Evolutionary conservation across 2,113 vertebrate species (phyloP), one percentile per base, ranked within the genome.

Genomic region (Ciconia maguari): DNA sequence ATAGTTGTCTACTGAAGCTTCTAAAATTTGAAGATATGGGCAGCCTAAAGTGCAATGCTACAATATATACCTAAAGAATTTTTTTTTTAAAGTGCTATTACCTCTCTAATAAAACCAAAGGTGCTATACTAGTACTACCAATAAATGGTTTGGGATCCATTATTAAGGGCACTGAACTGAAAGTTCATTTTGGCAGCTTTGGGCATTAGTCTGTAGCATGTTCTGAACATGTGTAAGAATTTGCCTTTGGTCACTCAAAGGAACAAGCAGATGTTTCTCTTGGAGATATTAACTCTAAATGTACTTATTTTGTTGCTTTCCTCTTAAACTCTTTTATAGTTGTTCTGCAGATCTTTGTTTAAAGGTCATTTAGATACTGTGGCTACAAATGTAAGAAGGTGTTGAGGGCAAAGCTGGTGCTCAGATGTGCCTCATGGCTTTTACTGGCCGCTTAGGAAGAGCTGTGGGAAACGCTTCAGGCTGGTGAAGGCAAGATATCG

Each of bases 221-320:
- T 66, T 94, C 81, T 70, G 20, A 94, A 89, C 71, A 96, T 0
- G 2, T 89, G 66, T 61, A 79, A 87, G 51, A 75, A 80, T 93
- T 94, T 94, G 77, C 70, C 25, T 94, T 94, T 91, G 77, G 70
- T 93, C 86, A 41, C 25, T 87, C 54, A 89, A 76, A 91, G 57
- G 61, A 89, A 84, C 34, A 89, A 83, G 92, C 48, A 92, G 62
- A 83, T 94, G 66, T 84, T 97, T 87, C 24, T 76, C 54, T 84
- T 90, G 48, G 42, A 93, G 38, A 65, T 75, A 75, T 55, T 81
- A 94, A 78, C 44, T 84, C 15, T 81, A 79, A 87, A 65, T 2
- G 0, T 46, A 87, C 61, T 89, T 89, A 79, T 72, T 93, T 83
- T 83, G 15, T 36, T 87, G 32, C 51, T 92, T 87, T 83, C 54